A percentile compares a stretch with the other conserved stretches of the same genome.
These are phyloP conservation scores for Tridacna gigas DNA, from an alignment of 2,888 invertebrate species.

Conservation along the genomic window DNA sequence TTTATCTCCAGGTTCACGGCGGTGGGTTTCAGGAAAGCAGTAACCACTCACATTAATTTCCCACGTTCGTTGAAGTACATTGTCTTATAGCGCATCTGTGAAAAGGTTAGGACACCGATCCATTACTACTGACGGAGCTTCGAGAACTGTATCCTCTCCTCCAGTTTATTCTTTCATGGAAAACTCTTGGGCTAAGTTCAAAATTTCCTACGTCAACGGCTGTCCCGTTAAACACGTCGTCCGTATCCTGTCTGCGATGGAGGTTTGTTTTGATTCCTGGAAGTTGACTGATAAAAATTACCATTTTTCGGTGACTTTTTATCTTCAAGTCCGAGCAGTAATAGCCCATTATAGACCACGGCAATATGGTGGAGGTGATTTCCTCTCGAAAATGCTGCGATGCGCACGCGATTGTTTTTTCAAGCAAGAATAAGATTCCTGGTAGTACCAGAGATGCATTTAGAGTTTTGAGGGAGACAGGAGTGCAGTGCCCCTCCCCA, in stretches of 20 bases:
- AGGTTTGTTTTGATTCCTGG: slow-evolving; percentile 63
- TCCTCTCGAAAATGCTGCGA: slow-evolving; percentile 60
- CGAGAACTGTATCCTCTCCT: slow-evolving; percentile 18
- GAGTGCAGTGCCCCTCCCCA: slow-evolving; percentile 56
- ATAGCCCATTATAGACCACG: slow-evolving; percentile 70
- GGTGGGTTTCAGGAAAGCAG: no score
- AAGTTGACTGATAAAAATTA: slow-evolving; percentile 69
- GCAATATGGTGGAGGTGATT: slow-evolving; percentile 67
- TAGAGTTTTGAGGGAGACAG: slow-evolving; percentile 63
- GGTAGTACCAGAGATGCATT: slow-evolving; percentile 63
- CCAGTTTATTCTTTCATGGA: slow-evolving; percentile 33
- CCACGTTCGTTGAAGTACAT: no score
- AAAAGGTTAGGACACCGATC: background rate
- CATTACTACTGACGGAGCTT: slow-evolving; percentile 13
- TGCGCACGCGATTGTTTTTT: slow-evolving; percentile 68
- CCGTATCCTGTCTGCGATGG: background rate
- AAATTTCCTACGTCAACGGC: slow-evolving; percentile 42
- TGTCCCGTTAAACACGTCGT: slow-evolving; percentile 17
- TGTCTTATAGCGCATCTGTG: no score
- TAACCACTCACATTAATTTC: no score
- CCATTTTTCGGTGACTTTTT: slow-evolving; percentile 70
- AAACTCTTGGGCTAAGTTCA: slow-evolving; percentile 33
- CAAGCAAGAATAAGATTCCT: slow-evolving; percentile 63
- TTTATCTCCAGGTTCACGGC: no score
- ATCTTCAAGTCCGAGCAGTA: slow-evolving; percentile 69